Conservation (phyloP, 2,797 vertebrate genomes). For the Carduelis carduelis region DNA sequence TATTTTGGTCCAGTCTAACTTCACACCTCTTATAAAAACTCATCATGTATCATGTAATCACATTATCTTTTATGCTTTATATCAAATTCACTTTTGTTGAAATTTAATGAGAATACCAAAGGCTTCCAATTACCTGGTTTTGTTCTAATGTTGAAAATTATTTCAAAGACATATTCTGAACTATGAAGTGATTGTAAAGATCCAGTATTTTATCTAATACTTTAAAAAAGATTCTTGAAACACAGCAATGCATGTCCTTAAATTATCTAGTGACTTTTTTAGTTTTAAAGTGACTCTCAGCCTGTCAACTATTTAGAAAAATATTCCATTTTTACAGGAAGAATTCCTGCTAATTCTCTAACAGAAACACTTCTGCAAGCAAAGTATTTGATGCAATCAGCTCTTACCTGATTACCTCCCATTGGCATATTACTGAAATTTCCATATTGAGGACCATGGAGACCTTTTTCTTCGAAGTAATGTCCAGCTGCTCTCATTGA, state of each 20-base stretch:
- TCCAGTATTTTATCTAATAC: not conserved
- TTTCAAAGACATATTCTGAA: not conserved
- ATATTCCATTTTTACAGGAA: not conserved
- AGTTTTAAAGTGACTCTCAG: not conserved
- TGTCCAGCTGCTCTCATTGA: conserved; percentile 74
- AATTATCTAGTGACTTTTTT: not conserved
- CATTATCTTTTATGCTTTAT: not conserved
- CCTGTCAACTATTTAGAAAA: not conserved
- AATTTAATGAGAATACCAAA: not conserved
- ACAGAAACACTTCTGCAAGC: not conserved
- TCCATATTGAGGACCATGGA: conserved; percentile 76
- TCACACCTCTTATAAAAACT: not conserved
- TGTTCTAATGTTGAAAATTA: not conserved
- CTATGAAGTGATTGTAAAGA: not conserved
- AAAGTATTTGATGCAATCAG: not conserved
- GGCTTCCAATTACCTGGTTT: not conserved
- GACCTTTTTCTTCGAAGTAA: conserved; percentile 83
- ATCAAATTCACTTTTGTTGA: not conserved
- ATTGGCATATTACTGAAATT: conserved; percentile 73
- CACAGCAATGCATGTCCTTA: not conserved
- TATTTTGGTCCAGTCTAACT: not conserved
- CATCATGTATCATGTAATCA: not conserved
- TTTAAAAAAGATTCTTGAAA: not conserved
- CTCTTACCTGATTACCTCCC: conserved; percentile 85
- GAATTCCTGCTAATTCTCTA: not conserved